Evolutionary conservation across 1,140 invertebrate species (phyloP).

Genomic region (Brachionus asplanchnoidis): DNA sequence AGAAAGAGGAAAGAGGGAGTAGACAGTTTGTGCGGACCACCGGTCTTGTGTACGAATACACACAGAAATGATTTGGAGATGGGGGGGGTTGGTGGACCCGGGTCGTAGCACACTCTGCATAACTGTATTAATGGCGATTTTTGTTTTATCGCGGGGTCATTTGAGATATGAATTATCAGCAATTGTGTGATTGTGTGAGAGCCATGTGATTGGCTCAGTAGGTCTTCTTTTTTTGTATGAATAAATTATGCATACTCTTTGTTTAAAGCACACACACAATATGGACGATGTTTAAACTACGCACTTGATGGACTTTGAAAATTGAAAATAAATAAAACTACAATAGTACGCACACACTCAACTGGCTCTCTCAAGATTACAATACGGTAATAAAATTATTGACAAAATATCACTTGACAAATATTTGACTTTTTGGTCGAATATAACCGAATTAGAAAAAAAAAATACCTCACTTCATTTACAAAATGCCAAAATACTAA

Average conservation of each 20-base stretch:
- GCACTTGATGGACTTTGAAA: slow-evolving; percentile 16
- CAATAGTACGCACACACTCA: not conserved
- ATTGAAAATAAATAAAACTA: too few species aligned
- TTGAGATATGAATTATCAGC: slow-evolving; percentile 24
- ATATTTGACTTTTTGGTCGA: slow-evolving; percentile 5
- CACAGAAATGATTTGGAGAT: not conserved
- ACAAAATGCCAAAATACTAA: not conserved
- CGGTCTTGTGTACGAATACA: not conserved
- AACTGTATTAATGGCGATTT: slow-evolving; percentile 24
- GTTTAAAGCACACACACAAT: not conserved
- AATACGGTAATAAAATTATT: slow-evolving; percentile 28
- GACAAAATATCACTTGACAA: slow-evolving; percentile 1
- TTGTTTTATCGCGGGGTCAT: slow-evolving; percentile 20
- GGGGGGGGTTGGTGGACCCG: not conserved
- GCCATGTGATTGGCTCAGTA: not conserved
- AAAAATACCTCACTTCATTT: not conserved
- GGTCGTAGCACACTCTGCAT: not conserved
- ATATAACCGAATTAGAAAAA: not conserved
- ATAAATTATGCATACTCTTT: not conserved
- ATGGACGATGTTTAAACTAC: slow-evolving; percentile 14
- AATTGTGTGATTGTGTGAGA: not conserved
- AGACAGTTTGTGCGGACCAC: not conserved
- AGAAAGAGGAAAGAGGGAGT: not conserved
- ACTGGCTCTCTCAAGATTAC: not conserved
- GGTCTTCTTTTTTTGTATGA: not conserved